phyloP scores from a whole-genome alignment of 2,888 invertebrate genomes.

The Sphaerolaimus hirsutus region DNA sequence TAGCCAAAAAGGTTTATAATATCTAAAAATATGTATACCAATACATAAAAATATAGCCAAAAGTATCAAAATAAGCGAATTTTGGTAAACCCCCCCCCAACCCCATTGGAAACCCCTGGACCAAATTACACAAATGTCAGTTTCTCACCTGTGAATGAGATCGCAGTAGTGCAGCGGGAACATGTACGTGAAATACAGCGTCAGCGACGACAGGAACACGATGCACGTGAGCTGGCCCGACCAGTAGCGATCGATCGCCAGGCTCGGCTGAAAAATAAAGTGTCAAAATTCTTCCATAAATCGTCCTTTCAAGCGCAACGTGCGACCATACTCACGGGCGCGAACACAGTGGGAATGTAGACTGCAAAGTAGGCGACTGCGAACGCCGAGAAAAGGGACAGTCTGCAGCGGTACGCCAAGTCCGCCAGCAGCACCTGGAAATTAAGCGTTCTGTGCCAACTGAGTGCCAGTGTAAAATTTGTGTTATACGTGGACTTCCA shows the following conservation, averaged over 20 bases:
- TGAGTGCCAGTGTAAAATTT: too few relatives aligned
- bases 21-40: too few relatives aligned
- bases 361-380: constrained; percentile 64
- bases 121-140: too few relatives aligned
- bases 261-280: constrained; percentile 26
- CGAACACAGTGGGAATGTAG: constrained; percentile 66
- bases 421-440: constrained; percentile 54
- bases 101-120: too few relatives aligned
- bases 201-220: constrained; percentile 58
- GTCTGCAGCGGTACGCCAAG: constrained; percentile 66
- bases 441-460: too few relatives aligned
- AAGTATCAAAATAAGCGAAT: too few relatives aligned
- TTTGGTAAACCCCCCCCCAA: too few relatives aligned
- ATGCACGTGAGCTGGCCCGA: constrained; percentile 58
- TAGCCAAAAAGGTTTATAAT: too few relatives aligned
- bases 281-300: too few relatives aligned
- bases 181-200: constrained; percentile 47
- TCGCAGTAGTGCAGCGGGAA: constrained; percentile 53
- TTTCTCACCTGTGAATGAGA: constrained; percentile 61
- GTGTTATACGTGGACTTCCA: too few relatives aligned
- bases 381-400: constrained; percentile 50
- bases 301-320: too few relatives aligned
- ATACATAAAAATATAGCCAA: too few relatives aligned
- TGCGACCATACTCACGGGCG: constrained; percentile 40
- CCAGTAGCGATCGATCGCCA: constrained; percentile 56